A percentile compares a stretch with the other conserved stretches of the same genome.
Conservation (phyloP, 53 echinoderm and acorn worm genomes). For the Echinarachnius parma region DNA sequence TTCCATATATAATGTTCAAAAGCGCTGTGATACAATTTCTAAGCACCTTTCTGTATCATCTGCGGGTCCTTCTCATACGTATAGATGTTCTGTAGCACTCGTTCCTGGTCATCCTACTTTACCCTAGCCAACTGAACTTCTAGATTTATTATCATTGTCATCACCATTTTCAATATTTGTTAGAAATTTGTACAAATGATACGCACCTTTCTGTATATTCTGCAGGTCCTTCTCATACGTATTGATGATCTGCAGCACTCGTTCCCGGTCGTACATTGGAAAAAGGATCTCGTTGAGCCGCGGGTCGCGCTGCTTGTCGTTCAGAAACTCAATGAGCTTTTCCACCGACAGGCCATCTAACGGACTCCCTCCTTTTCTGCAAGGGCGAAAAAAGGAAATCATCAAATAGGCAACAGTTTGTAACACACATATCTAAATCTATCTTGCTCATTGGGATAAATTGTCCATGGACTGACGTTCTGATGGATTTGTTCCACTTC, state of each 20-base stretch:
- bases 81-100: slow-evolving; percentile 83
- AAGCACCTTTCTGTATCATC: slow-evolving; percentile 65
- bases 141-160: no score
- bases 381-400: no score
- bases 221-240: slow-evolving; percentile 86
- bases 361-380: slow-evolving; percentile 66
- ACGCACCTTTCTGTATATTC: slow-evolving; percentile 74
- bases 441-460: no score
- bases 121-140: no score
- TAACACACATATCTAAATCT: no score
- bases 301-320: slow-evolving; percentile 83
- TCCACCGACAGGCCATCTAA: slow-evolving; percentile 78
- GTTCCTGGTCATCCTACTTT: slow-evolving; percentile 56
- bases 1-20: no score
- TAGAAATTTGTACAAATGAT: no score
- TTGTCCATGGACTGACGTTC: no score
- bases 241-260: slow-evolving; percentile 84
- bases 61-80: slow-evolving; percentile 86
- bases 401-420: no score
- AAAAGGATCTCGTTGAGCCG: slow-evolving; percentile 96
- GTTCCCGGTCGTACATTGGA: slow-evolving; percentile 72
- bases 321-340: slow-evolving; percentile 84
- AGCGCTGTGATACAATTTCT: not conserved
- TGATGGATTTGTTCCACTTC: no score
- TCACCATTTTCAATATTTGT: no score